These are phyloP conservation scores for Pseudomugil gertrudae DNA, from an alignment of 2,797 vertebrate species.

Conservation along the genomic window DNA sequence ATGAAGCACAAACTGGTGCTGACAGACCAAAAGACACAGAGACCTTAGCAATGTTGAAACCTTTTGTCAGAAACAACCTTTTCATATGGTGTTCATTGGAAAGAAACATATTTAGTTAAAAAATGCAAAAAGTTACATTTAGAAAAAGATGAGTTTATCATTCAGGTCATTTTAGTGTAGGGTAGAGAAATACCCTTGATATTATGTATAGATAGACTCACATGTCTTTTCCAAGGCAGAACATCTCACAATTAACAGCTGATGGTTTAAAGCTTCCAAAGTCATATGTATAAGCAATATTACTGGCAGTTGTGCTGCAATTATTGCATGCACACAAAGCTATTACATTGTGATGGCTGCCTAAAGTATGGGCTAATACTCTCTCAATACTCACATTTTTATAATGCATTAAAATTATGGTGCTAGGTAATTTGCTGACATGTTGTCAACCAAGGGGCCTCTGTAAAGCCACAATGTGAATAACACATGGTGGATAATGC, in stretches of 20 bases:
- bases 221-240: background rate
- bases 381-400: conserved; percentile 3
- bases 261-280: background rate
- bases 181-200: background rate
- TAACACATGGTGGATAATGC: conserved; percentile 63
- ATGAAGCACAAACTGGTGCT: background rate
- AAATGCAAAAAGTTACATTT: background rate
- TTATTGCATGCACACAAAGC: background rate
- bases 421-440: conserved; percentile 38
- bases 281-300: background rate
- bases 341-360: background rate
- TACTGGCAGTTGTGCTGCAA: background rate
- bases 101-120: background rate
- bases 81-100: background rate
- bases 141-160: background rate
- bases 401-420: conserved; percentile 10
- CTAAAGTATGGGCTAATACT: background rate
- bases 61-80: background rate
- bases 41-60: background rate
- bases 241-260: background rate
- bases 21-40: background rate
- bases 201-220: background rate
- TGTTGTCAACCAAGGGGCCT: conserved; percentile 45
- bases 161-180: too few relatives aligned
- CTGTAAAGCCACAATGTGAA: conserved; percentile 39